These are phyloP conservation scores for Pycnomerus fuliginosus DNA, from an alignment of 2,888 invertebrate genomes.

Conservation along the genomic window DNA sequence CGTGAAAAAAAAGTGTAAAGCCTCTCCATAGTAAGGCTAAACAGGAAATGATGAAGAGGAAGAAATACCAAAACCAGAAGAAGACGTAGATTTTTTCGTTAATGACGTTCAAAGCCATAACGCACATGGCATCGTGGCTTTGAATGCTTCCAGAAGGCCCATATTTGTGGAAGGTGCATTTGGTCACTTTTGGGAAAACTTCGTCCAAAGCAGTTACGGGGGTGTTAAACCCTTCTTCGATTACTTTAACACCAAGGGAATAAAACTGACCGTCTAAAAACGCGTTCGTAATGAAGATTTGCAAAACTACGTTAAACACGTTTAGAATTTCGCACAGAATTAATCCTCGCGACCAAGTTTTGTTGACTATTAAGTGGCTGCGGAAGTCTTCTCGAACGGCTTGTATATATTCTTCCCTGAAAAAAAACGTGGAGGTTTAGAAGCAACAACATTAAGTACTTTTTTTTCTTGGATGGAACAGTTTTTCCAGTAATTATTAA, in stretches of 20 bases:
- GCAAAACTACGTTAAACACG: conserved; percentile 72
- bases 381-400: no score
- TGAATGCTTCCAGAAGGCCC: conserved; percentile 85
- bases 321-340: conserved; percentile 80
- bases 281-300: conserved; percentile 73
- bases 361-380: conserved; percentile 65
- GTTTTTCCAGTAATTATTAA: no score
- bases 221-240: conserved; percentile 59
- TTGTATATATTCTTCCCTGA: no score
- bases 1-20: conserved; percentile 64
- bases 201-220: conserved; percentile 70
- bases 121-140: conserved; percentile 78
- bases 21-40: conserved; percentile 75
- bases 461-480: no score
- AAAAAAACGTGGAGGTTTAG: no score
- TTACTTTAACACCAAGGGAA: conserved; percentile 65
- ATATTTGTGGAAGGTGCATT: conserved; percentile 87
- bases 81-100: conserved; percentile 89
- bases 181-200: conserved; percentile 87
- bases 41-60: conserved; percentile 64
- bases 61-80: conserved; percentile 84
- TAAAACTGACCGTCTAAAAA: conserved; percentile 82
- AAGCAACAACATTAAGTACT: no score
- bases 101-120: conserved; percentile 87
- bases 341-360: conserved; percentile 75